Evolutionary conservation across 2,113 vertebrate species (phyloP).

Genomic region (Aix galericulata): DNA sequence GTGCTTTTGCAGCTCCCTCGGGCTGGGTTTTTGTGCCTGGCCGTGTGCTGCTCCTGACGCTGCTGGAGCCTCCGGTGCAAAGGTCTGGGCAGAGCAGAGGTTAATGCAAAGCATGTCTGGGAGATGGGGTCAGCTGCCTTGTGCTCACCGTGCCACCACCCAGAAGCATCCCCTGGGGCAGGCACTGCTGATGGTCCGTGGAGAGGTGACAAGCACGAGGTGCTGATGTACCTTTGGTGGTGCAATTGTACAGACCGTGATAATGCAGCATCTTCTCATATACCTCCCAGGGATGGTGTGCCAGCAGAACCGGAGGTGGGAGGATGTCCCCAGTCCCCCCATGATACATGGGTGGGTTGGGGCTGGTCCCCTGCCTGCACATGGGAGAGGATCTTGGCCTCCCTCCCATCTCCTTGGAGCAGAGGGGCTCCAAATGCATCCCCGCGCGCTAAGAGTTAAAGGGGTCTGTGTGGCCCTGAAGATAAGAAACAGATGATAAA

Average conservation of each 20-base stretch:
- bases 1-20: background rate
- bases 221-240: background rate
- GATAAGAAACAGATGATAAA: conserved; percentile 48
- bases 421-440: background rate
- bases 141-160: background rate
- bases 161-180: background rate
- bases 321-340: rapidly evolving
- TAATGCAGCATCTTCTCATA: rapidly evolving
- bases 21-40: rapidly evolving
- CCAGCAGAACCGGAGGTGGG: background rate
- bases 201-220: background rate
- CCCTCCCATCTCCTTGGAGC: background rate
- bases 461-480: background rate
- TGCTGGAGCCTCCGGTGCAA: background rate
- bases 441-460: background rate
- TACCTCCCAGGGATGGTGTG: background rate
- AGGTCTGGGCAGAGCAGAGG: background rate
- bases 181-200: rapidly evolving
- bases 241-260: rapidly evolving
- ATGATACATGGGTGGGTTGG: rapidly evolving
- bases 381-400: background rate
- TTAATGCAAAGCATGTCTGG: background rate
- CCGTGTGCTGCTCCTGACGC: background rate
- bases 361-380: background rate
- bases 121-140: too few species aligned